Evolutionary conservation across 2,797 vertebrate species (phyloP).

Genomic region (Aeoliscus strigatus): DNA sequence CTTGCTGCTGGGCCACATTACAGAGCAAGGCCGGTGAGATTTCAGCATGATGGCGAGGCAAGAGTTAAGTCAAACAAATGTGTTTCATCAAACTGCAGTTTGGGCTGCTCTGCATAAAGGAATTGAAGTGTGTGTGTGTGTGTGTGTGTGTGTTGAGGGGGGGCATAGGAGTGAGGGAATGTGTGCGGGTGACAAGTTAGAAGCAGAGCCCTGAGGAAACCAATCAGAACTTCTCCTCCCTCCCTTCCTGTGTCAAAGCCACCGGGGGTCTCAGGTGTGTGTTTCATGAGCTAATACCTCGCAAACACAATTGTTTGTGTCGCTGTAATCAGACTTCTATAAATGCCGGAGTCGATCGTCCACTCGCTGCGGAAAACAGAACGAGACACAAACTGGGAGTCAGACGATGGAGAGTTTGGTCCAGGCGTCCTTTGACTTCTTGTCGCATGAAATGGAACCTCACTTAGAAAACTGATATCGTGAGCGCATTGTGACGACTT

Average conservation of each 20-base stretch:
- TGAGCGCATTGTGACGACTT: slow-evolving; percentile 46
- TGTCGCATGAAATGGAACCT: too few species aligned
- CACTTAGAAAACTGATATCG: too few species aligned
- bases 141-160: too few species aligned
- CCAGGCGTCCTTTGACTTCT: too few species aligned
- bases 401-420: too few species aligned
- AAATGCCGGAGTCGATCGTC: slow-evolving; percentile 67
- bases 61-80: slow-evolving; percentile 83
- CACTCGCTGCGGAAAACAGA: slow-evolving; percentile 44
- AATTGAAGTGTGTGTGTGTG: slow-evolving; percentile 58
- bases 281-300: slow-evolving; percentile 69
- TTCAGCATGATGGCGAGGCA: slow-evolving; percentile 59
- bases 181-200: slow-evolving; percentile 69
- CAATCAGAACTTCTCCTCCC: slow-evolving; percentile 73
- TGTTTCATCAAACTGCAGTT: slow-evolving; percentile 79
- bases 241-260: slow-evolving; percentile 67
- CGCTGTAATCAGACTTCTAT: slow-evolving; percentile 66
- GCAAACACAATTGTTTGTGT: slow-evolving; percentile 75
- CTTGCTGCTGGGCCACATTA: slow-evolving; percentile 73
- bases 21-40: slow-evolving; percentile 67
- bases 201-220: slow-evolving; percentile 72
- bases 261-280: slow-evolving; percentile 78
- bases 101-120: slow-evolving; percentile 74
- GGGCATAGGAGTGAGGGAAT: slow-evolving; percentile 68
- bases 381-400: too few species aligned